Conservation (phyloP, 2,797 vertebrate genomes). For the Myripristis jacobus region DNA sequence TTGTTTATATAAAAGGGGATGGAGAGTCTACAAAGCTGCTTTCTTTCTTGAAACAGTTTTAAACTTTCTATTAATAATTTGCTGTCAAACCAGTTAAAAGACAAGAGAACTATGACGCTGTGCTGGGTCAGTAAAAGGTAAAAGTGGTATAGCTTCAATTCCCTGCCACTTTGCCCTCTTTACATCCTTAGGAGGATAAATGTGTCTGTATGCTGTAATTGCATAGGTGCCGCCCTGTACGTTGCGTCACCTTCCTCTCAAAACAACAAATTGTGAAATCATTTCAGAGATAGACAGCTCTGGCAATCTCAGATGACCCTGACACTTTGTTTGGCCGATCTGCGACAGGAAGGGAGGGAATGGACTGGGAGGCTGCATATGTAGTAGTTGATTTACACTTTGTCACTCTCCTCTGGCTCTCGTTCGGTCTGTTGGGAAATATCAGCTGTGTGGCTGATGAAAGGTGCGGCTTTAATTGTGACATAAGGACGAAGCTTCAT, state of each 20-base stretch:
- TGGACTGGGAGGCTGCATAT: constrained; percentile 20
- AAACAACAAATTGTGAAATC: constrained; percentile 43
- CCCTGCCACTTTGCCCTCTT: too few relatives aligned
- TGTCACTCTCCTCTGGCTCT: constrained; percentile 46
- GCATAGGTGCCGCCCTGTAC: constrained; percentile 2
- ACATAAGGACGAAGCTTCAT: constrained; percentile 8
- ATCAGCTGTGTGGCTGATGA: constrained; percentile 30
- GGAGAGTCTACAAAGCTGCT: not conserved
- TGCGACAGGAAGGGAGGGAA: constrained; percentile 16
- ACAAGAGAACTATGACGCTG: constrained; percentile 6
- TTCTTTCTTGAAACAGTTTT: not conserved
- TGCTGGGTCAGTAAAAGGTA: not conserved
- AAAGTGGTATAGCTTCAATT: not conserved
- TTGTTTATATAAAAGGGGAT: too few relatives aligned
- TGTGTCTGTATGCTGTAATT: constrained; percentile 26
- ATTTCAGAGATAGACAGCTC: constrained; percentile 19
- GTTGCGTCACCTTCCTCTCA: constrained; percentile 25
- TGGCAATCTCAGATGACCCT: constrained; percentile 16
- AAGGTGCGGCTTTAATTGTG: not conserved
- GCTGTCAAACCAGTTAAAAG: not conserved
- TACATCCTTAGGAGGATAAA: not conserved
- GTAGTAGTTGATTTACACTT: constrained; percentile 50
- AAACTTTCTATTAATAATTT: not conserved
- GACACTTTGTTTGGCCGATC: constrained; percentile 37
- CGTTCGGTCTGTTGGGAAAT: constrained; percentile 46